phyloP scores from a whole-genome alignment of 2,113 vertebrate genomes.

The Gadus macrocephalus region DNA sequence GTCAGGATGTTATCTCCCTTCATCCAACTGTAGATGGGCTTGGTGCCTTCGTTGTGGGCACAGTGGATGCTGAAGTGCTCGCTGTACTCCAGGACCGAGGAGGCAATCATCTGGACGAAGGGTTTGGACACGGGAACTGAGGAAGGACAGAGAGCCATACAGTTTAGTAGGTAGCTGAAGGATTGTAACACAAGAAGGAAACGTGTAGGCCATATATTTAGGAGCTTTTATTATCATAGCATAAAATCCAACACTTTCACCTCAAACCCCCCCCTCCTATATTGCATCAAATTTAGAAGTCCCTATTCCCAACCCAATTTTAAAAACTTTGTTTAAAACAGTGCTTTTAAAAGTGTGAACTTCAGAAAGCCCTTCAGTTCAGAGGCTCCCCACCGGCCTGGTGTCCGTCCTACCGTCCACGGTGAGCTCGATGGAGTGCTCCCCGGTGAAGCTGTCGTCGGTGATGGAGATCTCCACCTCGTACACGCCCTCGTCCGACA shows the following conservation, averaged over 20 bases:
- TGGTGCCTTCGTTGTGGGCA: slow-evolving; percentile 89
- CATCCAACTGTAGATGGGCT: slow-evolving; percentile 88
- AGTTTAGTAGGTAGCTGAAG: background rate
- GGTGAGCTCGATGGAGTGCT: slow-evolving; percentile 88
- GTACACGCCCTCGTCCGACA: slow-evolving; percentile 87
- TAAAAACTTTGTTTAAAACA: too few relatives aligned
- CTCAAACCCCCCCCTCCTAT: too few relatives aligned
- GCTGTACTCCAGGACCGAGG: slow-evolving; percentile 90
- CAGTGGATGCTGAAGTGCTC: slow-evolving; percentile 91
- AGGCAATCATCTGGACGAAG: slow-evolving; percentile 83
- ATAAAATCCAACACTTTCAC: too few relatives aligned
- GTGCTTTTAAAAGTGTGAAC: background rate
- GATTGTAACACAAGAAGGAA: too few relatives aligned
- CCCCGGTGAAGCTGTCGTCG: slow-evolving; percentile 91
- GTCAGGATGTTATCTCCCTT: slow-evolving; percentile 85
- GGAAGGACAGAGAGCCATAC: slow-evolving; percentile 18
- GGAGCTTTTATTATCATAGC: too few relatives aligned
- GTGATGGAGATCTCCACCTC: slow-evolving; percentile 98
- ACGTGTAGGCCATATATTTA: too few relatives aligned
- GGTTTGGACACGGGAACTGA: slow-evolving; percentile 91
- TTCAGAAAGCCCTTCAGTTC: background rate
- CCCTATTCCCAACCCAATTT: too few relatives aligned
- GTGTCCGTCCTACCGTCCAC: slow-evolving; percentile 81
- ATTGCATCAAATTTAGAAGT: too few relatives aligned
- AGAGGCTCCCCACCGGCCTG: background rate